phyloP scores from a whole-genome alignment of 2,888 invertebrate species.

The Caenorhabditis sulstoni region DNA sequence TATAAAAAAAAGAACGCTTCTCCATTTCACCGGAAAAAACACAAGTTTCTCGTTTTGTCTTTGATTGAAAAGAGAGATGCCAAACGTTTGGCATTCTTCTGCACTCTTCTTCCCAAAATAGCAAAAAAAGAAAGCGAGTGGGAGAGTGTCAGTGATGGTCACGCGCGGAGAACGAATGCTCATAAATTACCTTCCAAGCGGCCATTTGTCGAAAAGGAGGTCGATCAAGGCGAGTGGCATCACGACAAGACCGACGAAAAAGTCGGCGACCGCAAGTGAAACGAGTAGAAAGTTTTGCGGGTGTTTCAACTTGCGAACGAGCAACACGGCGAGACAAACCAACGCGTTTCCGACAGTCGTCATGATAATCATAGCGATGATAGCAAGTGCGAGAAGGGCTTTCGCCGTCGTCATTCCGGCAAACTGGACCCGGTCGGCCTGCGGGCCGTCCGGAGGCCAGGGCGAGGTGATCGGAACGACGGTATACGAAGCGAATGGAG shows the following conservation, averaged over 20 bases:
- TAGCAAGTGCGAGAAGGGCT: conserved; percentile 80
- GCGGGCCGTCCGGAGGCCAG: conserved; percentile 51
- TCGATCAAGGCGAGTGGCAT: conserved; percentile 83
- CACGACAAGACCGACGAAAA: conserved; percentile 83
- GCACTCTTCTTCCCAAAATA: background rate
- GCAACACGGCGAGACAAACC: conserved; percentile 83
- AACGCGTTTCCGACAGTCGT: conserved; percentile 83
- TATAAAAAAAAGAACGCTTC: conserved; percentile 50
- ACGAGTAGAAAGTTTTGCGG: conserved; percentile 81
- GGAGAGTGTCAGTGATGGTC: background rate
- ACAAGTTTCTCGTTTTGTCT: conserved; percentile 22
- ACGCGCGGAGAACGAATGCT: conserved; percentile 1
- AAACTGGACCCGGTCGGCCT: conserved; percentile 33
- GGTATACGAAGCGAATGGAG: conserved; percentile 64
- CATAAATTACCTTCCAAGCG: conserved; percentile 65
- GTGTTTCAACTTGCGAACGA: conserved; percentile 82
- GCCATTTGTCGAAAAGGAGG: conserved; percentile 71
- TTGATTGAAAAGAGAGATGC: background rate
- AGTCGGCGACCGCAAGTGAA: conserved; percentile 83
- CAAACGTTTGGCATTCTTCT: background rate
- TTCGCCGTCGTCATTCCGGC: conserved; percentile 29
- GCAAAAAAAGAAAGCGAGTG: background rate
- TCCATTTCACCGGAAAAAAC: conserved; percentile 7
- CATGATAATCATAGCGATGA: conserved; percentile 81
- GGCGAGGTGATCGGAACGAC: conserved; percentile 63